Conservation (phyloP, 2,113 vertebrate genomes). For the Chaetorhynchus papuensis region DNA sequence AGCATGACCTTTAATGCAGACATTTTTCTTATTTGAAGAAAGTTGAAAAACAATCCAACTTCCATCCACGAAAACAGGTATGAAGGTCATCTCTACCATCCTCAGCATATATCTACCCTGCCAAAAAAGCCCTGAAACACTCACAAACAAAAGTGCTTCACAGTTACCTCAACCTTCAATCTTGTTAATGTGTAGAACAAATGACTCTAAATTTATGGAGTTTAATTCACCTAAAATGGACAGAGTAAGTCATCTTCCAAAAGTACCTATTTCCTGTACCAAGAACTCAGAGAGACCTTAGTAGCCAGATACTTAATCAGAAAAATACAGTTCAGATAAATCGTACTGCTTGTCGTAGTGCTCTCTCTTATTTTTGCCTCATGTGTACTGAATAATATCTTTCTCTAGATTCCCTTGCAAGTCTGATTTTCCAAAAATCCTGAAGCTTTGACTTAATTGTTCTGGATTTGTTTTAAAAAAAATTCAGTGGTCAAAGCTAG, state of each 20-base stretch:
- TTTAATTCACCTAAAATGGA: not conserved
- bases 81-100: not conserved
- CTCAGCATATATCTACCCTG: not conserved
- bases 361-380: not conserved
- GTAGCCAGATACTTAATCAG: not conserved
- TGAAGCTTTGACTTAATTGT: not conserved
- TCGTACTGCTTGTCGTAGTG: not conserved
- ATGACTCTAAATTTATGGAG: not conserved
- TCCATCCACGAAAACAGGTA: not conserved
- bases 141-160: not conserved
- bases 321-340: not conserved
- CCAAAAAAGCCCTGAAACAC: not conserved
- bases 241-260: not conserved
- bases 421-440: not conserved
- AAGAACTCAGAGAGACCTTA: not conserved
- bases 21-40: not conserved
- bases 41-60: not conserved
- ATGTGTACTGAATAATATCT: not conserved
- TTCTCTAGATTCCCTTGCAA: not conserved
- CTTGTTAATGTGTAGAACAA: not conserved
- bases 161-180: not conserved
- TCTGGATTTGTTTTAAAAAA: not conserved
- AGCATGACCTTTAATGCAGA: not conserved
- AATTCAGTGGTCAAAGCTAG: not conserved
- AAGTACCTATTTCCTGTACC: not conserved